Percentiles rank a stretch among this genome's conserved stretches.
These are phyloP conservation scores for Dipodomys ordii DNA, from an alignment of 2,113 vertebrate species.

Conservation along the genomic window DNA sequence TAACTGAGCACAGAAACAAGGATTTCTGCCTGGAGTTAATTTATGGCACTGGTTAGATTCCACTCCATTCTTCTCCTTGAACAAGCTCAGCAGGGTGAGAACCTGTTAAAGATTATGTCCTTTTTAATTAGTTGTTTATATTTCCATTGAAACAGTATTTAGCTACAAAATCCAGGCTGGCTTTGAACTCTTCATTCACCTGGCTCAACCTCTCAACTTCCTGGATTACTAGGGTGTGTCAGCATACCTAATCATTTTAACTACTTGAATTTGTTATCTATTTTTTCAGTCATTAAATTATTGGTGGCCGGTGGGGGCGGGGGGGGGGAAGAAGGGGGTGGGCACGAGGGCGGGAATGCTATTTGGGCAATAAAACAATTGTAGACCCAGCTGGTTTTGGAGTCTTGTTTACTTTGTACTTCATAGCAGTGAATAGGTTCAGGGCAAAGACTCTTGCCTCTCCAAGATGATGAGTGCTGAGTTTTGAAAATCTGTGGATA, in stretches of 20 bases:
- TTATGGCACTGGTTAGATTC: neutral
- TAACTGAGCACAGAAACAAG: conserved; percentile 49
- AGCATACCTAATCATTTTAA: too few relatives aligned
- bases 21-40: neutral
- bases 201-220: too few relatives aligned
- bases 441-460: neutral
- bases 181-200: too few relatives aligned
- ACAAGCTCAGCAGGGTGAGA: neutral
- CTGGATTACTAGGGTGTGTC: too few relatives aligned
- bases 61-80: neutral
- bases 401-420: neutral
- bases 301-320: neutral
- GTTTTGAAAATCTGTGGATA: neutral
- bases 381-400: neutral
- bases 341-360: neutral
- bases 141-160: neutral
- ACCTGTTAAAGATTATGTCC: neutral
- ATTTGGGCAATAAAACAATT: neutral
- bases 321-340: too few relatives aligned
- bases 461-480: neutral
- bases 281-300: neutral
- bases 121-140: conserved; percentile 26
- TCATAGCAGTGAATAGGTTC: neutral
- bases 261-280: neutral
- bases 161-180: too few relatives aligned